These are phyloP conservation scores for Saccostrea echinata DNA, from an alignment of 1,140 invertebrate genomes.

Conservation along the genomic window DNA sequence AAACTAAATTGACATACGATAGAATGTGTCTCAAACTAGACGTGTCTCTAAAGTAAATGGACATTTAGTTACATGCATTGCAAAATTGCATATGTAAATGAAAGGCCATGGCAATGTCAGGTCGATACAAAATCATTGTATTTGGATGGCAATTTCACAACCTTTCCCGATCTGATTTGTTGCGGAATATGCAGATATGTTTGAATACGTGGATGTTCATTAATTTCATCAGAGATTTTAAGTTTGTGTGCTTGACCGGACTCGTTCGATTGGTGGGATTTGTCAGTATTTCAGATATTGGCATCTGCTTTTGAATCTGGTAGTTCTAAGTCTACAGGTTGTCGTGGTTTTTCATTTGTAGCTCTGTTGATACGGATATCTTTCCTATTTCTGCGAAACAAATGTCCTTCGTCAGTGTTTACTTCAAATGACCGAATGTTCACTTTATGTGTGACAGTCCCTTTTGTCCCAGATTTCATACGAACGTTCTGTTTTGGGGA, in stretches of 20 bases:
- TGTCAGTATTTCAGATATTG: too few relatives aligned
- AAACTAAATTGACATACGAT: too few relatives aligned
- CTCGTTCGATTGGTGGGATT: too few relatives aligned
- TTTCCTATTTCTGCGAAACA: background rate
- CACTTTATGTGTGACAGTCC: background rate
- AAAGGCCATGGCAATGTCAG: background rate
- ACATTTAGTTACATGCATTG: background rate
- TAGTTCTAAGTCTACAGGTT: background rate
- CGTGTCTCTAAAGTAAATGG: background rate
- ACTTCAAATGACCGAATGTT: background rate
- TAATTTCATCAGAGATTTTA: slow-evolving; percentile 55
- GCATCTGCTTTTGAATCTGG: background rate
- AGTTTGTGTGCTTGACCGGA: slow-evolving; percentile 49
- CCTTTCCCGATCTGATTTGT: background rate
- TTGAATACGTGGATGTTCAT: background rate
- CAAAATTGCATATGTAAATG: background rate
- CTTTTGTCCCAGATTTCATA: background rate
- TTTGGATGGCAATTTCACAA: background rate
- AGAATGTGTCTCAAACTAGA: too few relatives aligned
- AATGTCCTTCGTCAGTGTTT: background rate
- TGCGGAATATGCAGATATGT: background rate
- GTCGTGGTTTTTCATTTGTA: background rate
- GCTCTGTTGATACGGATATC: slow-evolving; percentile 5
- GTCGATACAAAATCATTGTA: background rate
- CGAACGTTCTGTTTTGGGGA: background rate